Conservation (phyloP, 2,888 invertebrate genomes). For the Xanthorhoe designata region DNA sequence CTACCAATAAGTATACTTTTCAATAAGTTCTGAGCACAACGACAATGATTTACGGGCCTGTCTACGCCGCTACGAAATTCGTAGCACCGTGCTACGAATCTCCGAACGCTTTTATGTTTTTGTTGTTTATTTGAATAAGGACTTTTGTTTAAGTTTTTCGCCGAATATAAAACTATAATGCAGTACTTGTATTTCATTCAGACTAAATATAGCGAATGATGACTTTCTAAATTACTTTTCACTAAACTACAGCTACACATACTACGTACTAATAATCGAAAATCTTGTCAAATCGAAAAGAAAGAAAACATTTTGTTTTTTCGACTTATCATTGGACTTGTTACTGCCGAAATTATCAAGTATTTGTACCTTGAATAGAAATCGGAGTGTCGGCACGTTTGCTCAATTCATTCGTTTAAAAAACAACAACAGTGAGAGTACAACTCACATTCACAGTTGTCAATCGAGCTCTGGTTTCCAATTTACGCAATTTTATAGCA, state of each 20-base stretch:
- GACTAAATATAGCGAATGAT: too few relatives aligned
- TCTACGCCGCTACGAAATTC: slow-evolving; percentile 39
- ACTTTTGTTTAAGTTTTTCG: not conserved
- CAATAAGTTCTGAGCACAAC: slow-evolving; percentile 25
- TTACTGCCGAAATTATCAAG: too few relatives aligned
- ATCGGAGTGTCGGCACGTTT: not conserved
- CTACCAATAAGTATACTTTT: slow-evolving; percentile 6
- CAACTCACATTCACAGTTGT: not conserved
- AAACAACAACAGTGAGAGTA: not conserved
- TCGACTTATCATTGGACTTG: too few relatives aligned
- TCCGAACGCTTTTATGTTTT: slow-evolving; percentile 20
- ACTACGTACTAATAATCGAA: too few relatives aligned
- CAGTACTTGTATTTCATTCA: not conserved
- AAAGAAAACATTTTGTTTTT: too few relatives aligned
- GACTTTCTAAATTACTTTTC: too few relatives aligned
- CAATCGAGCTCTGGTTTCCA: not conserved
- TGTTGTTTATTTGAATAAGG: slow-evolving; percentile 9
- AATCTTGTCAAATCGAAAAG: too few relatives aligned
- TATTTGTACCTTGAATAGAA: not conserved
- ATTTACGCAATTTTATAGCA: not conserved
- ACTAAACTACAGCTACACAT: too few relatives aligned
- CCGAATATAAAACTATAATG: not conserved
- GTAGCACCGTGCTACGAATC: slow-evolving; percentile 38
- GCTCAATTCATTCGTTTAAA: not conserved
- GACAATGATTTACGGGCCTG: slow-evolving; percentile 40